Conservation (phyloP, 2,113 vertebrate genomes). For the Orycteropus afer region DNA sequence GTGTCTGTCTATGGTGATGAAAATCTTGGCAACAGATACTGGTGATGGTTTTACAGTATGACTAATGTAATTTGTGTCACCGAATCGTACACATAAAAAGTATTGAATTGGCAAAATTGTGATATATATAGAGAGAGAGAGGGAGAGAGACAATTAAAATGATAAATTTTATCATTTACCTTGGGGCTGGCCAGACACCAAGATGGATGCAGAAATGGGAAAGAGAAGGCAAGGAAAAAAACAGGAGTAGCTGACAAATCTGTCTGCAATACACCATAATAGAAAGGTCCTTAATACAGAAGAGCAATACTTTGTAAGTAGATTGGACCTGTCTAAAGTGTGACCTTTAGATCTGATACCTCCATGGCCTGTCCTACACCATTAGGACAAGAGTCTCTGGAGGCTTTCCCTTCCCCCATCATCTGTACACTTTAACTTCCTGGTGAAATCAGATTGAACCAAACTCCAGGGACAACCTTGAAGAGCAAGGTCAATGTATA, state of each 20-base stretch:
- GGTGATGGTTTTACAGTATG: neutral
- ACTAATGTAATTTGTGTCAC: neutral
- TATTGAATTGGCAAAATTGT: neutral
- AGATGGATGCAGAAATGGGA: neutral
- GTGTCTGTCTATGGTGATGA: neutral
- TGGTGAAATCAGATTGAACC: neutral
- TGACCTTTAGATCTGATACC: neutral
- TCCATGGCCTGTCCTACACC: neutral
- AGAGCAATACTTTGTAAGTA: neutral
- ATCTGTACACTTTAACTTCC: neutral
- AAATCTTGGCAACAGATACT: neutral
- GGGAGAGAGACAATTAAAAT: neutral
- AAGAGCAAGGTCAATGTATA: neutral
- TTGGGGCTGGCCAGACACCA: neutral
- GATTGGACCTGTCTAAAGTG: neutral
- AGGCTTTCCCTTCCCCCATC: neutral
- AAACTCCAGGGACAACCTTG: neutral
- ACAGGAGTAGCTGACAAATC: neutral
- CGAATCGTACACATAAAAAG: neutral
- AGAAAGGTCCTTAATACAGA: neutral
- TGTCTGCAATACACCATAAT: neutral
- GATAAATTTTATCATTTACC: neutral
- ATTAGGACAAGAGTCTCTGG: neutral
- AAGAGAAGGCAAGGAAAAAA: neutral
- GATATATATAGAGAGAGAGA: neutral